Base-by-base conservation (phyloP, 1,140 invertebrate species). In the Phymorhynchus buccinoides region DNA sequence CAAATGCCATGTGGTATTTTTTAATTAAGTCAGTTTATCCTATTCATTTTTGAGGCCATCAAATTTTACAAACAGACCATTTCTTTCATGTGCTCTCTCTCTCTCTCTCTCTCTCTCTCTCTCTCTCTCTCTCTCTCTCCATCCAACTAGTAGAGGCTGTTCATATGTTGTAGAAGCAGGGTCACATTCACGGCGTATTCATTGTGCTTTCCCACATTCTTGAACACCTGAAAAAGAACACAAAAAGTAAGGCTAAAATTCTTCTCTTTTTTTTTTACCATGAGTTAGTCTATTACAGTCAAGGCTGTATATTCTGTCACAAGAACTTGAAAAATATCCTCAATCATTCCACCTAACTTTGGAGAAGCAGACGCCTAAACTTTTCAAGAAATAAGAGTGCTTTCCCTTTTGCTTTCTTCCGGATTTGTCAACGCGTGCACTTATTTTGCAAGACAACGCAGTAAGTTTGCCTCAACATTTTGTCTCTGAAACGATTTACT, bases 121-220 rank as follows among this genome's bases (percentile, higher is more conserved):
- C 30, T 32, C 73, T 32, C 73, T 77, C 6, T 77, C 4, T 77
- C 30, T 77, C 73, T 32, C 73, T 77, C n/a, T 32, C 4, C 6
- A 18, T 52, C 48, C 48, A 52, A 14, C 48, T 52, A 1, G 48
- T 9, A n/a, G 42, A 37, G n/a, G 35, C 56, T 82, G 35, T 82
- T 37, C 77, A 79, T 22, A 52, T 56, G 41, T 9, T 52, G 41
- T 27, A 79, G 32, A 0, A 79, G 41, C 27, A 2, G 27, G 12
- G 77, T 79, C 42, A 79, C 77, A 18, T 52, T 79, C 27, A 14
- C n/a, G 27, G 77, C 7, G 77, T 79, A 79, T 79, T 48, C 77
- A 52, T 79, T 79, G 27, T 3, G 41, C 32, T 79, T 44, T 79
- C 77, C 77, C 18, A 79, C 77, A 52, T 41, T 6, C 42, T 30